Evolutionary conservation across 2,113 vertebrate species (phyloP).

Genomic region (Rhinogobius similis): DNA sequence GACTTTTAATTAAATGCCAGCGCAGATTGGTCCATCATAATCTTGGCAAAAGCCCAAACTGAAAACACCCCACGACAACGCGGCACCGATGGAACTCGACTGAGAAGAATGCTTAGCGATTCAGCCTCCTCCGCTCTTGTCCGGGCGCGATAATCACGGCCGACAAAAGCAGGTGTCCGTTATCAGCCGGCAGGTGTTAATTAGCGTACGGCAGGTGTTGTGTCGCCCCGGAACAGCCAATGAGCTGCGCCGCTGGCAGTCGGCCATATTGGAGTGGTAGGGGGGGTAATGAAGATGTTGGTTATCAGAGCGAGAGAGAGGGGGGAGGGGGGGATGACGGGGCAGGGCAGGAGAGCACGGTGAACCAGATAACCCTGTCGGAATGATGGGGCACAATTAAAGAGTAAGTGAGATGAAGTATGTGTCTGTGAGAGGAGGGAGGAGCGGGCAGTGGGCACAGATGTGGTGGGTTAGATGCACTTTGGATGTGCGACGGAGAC

Average conservation of each 20-base stretch:
- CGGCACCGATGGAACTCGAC: too few relatives aligned
- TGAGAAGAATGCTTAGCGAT: constrained; percentile 30
- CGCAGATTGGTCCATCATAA: constrained; percentile 18
- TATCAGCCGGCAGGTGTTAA: constrained; percentile 55
- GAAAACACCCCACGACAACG: not conserved
- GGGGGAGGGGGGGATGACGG: not conserved
- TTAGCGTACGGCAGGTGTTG: constrained; percentile 52
- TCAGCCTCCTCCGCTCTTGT: constrained; percentile 35
- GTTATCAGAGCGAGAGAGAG: constrained; percentile 9
- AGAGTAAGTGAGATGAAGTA: not conserved
- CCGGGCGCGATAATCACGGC: constrained; percentile 37
- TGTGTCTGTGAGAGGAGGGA: too few relatives aligned
- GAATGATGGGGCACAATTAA: not conserved
- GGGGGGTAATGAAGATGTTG: constrained; percentile 36
- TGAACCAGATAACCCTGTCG: not conserved
- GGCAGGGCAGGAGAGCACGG: not conserved
- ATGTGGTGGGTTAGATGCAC: too few relatives aligned
- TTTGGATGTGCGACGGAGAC: too few relatives aligned
- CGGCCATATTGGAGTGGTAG: constrained; percentile 24
- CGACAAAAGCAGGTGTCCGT: constrained; percentile 47
- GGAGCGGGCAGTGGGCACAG: too few relatives aligned
- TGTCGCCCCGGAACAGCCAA: constrained; percentile 27
- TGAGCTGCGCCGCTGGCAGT: constrained; percentile 27
- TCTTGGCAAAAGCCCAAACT: not conserved
- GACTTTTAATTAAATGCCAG: constrained; percentile 41